Percentiles rank a stretch among this genome's conserved stretches.
phyloP scores from a whole-genome alignment of 2,113 vertebrate genomes.

The Charina bottae region DNA sequence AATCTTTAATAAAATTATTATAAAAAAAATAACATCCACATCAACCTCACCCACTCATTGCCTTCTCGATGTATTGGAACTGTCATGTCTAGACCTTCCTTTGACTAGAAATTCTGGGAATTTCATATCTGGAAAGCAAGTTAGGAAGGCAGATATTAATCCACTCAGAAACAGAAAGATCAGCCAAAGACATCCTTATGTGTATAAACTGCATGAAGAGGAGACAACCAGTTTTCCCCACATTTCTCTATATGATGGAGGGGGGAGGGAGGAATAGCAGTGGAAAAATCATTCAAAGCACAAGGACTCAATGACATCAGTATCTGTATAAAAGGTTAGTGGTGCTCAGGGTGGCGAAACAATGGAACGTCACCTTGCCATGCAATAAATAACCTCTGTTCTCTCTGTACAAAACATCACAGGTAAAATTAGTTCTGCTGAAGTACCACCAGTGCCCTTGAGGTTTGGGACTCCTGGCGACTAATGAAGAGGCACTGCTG shows the following conservation, averaged over 20 bases:
- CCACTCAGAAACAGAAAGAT: neutral
- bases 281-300: neutral
- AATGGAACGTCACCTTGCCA: fast-evolving
- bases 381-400: slow-evolving; percentile 42
- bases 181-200: neutral
- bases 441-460: slow-evolving; percentile 60
- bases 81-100: too few relatives aligned
- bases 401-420: slow-evolving; percentile 47
- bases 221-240: neutral
- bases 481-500: slow-evolving; percentile 69
- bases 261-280: neutral
- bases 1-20: too few relatives aligned
- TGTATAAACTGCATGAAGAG: neutral
- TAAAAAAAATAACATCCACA: too few relatives aligned
- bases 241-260: neutral
- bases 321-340: fast-evolving
- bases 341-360: fast-evolving
- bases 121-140: too few relatives aligned
- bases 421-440: slow-evolving; percentile 59
- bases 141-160: too few relatives aligned
- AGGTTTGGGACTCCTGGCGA: slow-evolving; percentile 49
- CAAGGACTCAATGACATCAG: neutral
- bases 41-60: too few relatives aligned
- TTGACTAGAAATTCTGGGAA: too few relatives aligned
- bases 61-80: too few relatives aligned